These are phyloP conservation scores for Elachura formosa DNA, from an alignment of 2,113 vertebrate species.

Conservation along the genomic window DNA sequence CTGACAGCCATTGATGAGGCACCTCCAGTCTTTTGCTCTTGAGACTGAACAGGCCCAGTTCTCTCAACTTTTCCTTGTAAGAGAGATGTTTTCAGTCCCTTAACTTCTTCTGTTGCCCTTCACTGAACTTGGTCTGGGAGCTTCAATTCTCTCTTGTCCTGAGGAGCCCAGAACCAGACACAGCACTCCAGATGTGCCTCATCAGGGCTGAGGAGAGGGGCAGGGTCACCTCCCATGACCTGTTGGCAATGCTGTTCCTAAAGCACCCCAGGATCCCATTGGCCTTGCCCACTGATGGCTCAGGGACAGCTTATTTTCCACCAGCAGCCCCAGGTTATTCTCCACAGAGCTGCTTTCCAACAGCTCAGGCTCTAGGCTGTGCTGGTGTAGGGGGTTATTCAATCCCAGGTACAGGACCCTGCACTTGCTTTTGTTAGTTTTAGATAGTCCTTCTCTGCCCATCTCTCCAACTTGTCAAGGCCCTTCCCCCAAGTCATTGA, in stretches of 20 bases:
- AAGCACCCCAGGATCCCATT: too few relatives aligned
- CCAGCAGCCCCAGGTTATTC: background rate
- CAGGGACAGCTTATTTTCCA: too few relatives aligned
- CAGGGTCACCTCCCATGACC: fast-evolving
- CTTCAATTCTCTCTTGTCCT: background rate
- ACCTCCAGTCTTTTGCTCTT: background rate
- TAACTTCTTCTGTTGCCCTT: background rate
- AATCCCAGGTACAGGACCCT: background rate
- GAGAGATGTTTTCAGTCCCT: background rate
- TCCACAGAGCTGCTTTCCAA: background rate
- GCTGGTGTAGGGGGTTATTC: background rate
- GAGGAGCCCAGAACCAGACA: background rate
- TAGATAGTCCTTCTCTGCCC: background rate
- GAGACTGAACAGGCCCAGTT: background rate
- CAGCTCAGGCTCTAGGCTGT: background rate
- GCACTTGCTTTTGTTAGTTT: background rate
- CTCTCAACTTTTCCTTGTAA: background rate
- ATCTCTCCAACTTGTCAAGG: fast-evolving
- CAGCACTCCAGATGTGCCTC: background rate
- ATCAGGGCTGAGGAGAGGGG: too few relatives aligned
- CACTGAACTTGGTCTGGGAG: background rate
- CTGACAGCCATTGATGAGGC: fast-evolving
- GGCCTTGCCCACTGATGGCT: too few relatives aligned
- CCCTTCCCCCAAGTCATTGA: background rate
- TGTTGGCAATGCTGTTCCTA: background rate